Conservation (phyloP, 2,113 vertebrate species). For the Actenoides lindsayi region DNA sequence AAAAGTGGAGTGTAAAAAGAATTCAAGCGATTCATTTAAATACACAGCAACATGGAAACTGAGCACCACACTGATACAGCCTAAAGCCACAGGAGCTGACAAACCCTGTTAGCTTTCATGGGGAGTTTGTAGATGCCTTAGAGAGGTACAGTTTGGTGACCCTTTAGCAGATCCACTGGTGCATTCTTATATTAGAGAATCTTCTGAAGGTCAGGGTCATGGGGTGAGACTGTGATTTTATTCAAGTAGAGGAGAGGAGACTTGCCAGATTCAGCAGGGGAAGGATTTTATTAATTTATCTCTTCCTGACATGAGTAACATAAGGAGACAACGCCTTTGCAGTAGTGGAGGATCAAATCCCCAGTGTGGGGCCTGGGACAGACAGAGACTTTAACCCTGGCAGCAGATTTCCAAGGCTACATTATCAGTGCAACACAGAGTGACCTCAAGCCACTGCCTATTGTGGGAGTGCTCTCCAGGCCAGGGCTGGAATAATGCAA, state of each 20-base stretch:
- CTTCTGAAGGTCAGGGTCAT: background rate
- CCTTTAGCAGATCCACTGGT: background rate
- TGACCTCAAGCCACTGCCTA: background rate
- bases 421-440: background rate
- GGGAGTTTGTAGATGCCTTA: background rate
- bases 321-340: background rate
- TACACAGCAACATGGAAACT: background rate
- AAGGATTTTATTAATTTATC: background rate
- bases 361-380: background rate
- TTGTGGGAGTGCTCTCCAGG: background rate
- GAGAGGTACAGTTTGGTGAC: background rate
- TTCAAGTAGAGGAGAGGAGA: background rate
- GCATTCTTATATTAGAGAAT: background rate
- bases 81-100: background rate
- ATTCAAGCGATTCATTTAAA: background rate
- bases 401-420: background rate
- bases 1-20: background rate
- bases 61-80: background rate
- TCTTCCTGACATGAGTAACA: background rate
- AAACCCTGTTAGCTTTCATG: background rate
- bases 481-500: background rate
- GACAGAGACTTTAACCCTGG: background rate
- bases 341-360: background rate
- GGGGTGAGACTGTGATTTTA: background rate
- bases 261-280: background rate